These are phyloP conservation scores for Drosophila affinis DNA, from an alignment of 2,888 invertebrate species.

Conservation along the genomic window DNA sequence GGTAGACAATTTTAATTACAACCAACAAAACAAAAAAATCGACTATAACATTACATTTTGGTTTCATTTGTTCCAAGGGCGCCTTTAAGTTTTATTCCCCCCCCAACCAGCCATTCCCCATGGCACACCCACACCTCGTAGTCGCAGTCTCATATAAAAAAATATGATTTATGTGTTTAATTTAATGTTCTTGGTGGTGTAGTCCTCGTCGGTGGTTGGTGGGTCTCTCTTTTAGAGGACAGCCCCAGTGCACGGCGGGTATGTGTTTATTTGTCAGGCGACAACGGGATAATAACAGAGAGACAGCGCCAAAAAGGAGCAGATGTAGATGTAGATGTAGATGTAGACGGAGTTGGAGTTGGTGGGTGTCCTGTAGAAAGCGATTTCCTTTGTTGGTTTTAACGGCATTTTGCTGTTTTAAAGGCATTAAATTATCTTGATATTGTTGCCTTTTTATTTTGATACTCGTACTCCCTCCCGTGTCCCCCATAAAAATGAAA, in stretches of 20 bases:
- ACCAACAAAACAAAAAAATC: constrained; percentile 39
- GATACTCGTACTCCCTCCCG: neutral
- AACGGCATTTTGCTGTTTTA: constrained; percentile 76
- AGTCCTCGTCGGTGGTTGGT: constrained; percentile 25
- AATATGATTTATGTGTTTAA: constrained; percentile 77
- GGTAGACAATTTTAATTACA: constrained; percentile 75
- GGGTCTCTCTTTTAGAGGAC: constrained; percentile 44
- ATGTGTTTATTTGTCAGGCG: constrained; percentile 78
- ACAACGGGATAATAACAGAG: constrained; percentile 73
- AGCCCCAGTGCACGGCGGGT: constrained; percentile 32
- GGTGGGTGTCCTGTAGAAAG: constrained; percentile 53
- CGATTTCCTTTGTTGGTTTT: constrained; percentile 60
- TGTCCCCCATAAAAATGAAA: constrained; percentile 65
- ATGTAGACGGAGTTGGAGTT: neutral
- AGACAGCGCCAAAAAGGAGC: constrained; percentile 3
- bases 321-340: neutral
- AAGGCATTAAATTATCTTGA: constrained; percentile 74
- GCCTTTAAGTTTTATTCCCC: constrained; percentile 26
- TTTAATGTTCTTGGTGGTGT: constrained; percentile 66
- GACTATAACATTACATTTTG: constrained; percentile 31
- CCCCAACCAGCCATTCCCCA: neutral
- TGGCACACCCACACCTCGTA: constrained; percentile 35
- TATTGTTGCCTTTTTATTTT: constrained; percentile 26
- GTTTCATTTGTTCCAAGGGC: constrained; percentile 27
- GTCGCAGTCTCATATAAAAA: constrained; percentile 42